Base-by-base conservation (phyloP, 2,888 invertebrate genomes). In the Amblyjoppa fuscipennis region DNA sequence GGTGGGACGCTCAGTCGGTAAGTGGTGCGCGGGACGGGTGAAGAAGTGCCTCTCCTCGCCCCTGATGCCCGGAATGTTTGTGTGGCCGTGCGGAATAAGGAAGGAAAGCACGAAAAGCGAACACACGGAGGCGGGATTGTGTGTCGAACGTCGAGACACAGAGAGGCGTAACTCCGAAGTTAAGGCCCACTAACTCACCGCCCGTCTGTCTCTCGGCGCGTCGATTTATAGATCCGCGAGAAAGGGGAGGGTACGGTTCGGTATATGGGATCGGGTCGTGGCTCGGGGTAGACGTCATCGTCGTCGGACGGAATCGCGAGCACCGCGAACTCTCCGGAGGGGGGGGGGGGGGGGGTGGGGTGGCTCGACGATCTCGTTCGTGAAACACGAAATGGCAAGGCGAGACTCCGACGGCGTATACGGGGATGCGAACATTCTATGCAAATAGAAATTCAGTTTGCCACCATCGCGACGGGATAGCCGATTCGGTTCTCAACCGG, bases 381-480 rank as follows among this genome's bases (percentile, higher is more conserved):
- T 78, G 70, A 78, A 82, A 82, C 70, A 79, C 81, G 78, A 78
- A 81, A 49, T 31, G 61, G 64, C 64, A 31, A 64, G 31, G 64
- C 64, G 64, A 16, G 34, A 64, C 79, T 49, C 45, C 45, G 16
- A 49, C 49, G 74, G 66, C 38, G 71, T 71, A 45, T 16, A 16
- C 45, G 45, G 13, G 13, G 66, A 82, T 86, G 45, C 45, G 75
- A 76, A 86, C 81, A 88, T 88, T 90, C 89, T 90, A 91, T 90
- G 90, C 89, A 91, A 90, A 91, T 90, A 91, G 87, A 79, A 89
- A 89, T 90, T 86, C 83, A 89, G 89, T 89, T 90, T 89, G 85
- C 87, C 76, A 38, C 73, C 61, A 69, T 61, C 85, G 20, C 53
- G 56, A 75, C 78, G 75, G 79, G 88, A 90, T 90, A 87, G 88